Evolutionary conservation across 2,113 vertebrate genomes (phyloP).

Genomic region (Ciconia stormi): DNA sequence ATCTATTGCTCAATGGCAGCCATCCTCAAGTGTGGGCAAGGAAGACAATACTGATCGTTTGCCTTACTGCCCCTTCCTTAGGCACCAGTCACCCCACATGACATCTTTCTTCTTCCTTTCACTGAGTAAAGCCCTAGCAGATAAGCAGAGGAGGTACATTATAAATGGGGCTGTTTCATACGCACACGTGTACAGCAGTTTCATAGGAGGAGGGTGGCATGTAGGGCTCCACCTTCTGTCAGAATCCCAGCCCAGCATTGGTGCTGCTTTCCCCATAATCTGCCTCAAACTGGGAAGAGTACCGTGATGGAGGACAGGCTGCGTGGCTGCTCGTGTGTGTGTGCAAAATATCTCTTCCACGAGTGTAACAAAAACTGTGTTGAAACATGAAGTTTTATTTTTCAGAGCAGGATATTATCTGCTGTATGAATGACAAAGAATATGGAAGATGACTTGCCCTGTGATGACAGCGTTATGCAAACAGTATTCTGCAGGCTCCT

Average conservation of each 20-base stretch:
- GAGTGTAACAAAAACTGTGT: not conserved
- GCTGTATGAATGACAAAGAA: not conserved
- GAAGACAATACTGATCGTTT: not conserved
- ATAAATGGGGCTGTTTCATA: not conserved
- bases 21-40: not conserved
- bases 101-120: not conserved
- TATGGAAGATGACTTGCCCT: not conserved
- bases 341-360: not conserved
- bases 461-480: not conserved
- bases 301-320: not conserved
- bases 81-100: not conserved
- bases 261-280: not conserved
- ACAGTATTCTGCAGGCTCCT: not conserved
- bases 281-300: not conserved
- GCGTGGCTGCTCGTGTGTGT: fast-evolving
- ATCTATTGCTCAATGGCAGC: fast-evolving
- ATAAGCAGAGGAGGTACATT: not conserved
- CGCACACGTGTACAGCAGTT: fast-evolving
- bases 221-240: not conserved
- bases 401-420: not conserved
- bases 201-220: not conserved
- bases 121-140: not conserved
- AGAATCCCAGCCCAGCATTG: not conserved
- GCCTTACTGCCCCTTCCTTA: not conserved
- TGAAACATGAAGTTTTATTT: not conserved